Evolutionary conservation across 2,888 invertebrate species (phyloP).

Genomic region (Kryphioiulus occultus): DNA sequence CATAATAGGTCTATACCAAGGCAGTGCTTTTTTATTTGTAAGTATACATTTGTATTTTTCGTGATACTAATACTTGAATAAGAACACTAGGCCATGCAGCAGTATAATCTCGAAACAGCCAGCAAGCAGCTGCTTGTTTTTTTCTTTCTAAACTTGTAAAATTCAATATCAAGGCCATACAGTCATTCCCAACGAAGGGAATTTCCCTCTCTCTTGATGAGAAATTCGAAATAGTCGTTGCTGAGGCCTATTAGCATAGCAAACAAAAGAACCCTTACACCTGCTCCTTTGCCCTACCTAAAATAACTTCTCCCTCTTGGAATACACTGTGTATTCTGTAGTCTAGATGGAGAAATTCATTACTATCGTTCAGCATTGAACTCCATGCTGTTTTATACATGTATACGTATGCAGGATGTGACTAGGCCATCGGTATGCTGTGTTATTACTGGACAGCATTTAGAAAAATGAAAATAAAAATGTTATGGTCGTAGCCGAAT

Average conservation of each 20-base stretch:
- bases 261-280: constrained; percentile 29
- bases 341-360: background rate
- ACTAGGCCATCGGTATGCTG: background rate
- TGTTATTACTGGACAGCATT: background rate
- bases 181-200: too few species aligned
- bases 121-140: too few species aligned
- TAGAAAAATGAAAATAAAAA: constrained; percentile 7
- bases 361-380: background rate
- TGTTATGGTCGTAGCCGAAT: background rate
- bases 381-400: background rate
- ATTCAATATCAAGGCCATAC: too few species aligned
- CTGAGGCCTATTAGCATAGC: background rate
- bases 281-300: background rate
- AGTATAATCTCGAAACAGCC: too few species aligned
- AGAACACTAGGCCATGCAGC: too few species aligned
- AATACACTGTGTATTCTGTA: background rate
- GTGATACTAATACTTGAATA: too few species aligned
- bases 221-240: too few species aligned
- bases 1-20: too few species aligned
- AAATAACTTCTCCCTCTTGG: background rate
- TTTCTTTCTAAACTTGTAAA: too few species aligned
- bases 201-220: too few species aligned
- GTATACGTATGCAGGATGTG: background rate
- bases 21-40: too few species aligned
- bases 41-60: too few species aligned